A percentile compares a stretch with the other conserved stretches of the same genome.
These are phyloP conservation scores for Athetis lepigone DNA, from an alignment of 2,888 invertebrate genomes.

Conservation along the genomic window DNA sequence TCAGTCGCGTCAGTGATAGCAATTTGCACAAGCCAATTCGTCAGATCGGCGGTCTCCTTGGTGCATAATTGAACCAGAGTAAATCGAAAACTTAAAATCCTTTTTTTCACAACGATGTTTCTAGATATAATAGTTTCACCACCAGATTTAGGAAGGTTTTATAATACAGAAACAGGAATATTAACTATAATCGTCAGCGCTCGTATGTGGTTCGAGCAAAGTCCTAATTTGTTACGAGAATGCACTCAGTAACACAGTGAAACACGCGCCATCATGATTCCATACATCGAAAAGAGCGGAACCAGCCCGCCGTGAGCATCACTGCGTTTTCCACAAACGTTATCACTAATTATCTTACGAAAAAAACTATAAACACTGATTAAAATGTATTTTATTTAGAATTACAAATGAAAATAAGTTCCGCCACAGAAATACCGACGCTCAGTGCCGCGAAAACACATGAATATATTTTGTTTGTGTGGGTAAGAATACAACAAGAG, in stretches of 20 bases:
- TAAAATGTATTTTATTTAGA: constrained; percentile 61
- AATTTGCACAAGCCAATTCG: constrained; percentile 75
- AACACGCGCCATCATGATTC: constrained; percentile 86
- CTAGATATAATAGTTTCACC: constrained; percentile 59
- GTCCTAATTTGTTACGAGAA: constrained; percentile 84
- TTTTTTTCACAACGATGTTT: constrained; percentile 75
- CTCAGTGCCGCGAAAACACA: constrained; percentile 85
- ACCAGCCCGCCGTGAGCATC: constrained; percentile 52
- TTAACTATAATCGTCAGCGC: constrained; percentile 74
- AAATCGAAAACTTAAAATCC: constrained; percentile 85
- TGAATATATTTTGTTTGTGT: constrained; percentile 65
- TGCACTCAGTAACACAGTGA: constrained; percentile 77
- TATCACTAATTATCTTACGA: constrained; percentile 63
- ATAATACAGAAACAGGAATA: constrained; percentile 74
- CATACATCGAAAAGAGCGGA: constrained; percentile 62
- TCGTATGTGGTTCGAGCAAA: constrained; percentile 77
- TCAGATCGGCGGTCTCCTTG: constrained; percentile 73
- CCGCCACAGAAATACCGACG: constrained; percentile 73
- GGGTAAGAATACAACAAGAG: constrained; percentile 58
- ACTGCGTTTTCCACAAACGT: constrained; percentile 51
- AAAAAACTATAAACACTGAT: constrained; percentile 63
- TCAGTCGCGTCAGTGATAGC: constrained; percentile 69
- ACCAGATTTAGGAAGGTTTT: constrained; percentile 65
- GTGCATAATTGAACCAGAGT: constrained; percentile 67
- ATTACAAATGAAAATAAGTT: constrained; percentile 79